Percentiles rank a stretch among this genome's conserved stretches.
Conservation (phyloP, 2,888 invertebrate species). For the Amphipyra berbera region DNA sequence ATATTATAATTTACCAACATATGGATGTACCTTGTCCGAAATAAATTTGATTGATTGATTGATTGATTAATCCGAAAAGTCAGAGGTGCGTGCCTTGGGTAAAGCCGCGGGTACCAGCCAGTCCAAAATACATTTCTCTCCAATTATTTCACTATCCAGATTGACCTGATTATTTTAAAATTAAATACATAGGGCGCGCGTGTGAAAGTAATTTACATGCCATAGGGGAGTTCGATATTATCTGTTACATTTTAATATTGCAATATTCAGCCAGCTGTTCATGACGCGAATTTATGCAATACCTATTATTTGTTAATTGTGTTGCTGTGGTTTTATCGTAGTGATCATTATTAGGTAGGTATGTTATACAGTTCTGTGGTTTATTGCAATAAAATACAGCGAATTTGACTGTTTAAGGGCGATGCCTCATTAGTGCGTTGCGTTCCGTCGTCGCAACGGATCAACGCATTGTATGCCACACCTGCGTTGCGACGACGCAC, state of each 20-base stretch:
- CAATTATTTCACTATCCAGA: conserved; percentile 25
- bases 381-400: background rate
- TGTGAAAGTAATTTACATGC: conserved; percentile 53
- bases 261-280: conserved; percentile 21
- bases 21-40: too few relatives aligned
- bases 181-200: conserved; percentile 42
- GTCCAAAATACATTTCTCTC: conserved; percentile 15
- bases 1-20: too few relatives aligned
- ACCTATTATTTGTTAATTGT: conserved; percentile 36
- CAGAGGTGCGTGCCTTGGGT: too few relatives aligned
- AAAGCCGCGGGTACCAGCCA: too few relatives aligned
- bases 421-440: too few relatives aligned
- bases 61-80: too few relatives aligned
- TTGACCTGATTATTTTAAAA: conserved; percentile 50
- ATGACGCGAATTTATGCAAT: conserved; percentile 12
- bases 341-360: background rate
- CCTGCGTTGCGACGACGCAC: too few relatives aligned
- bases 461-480: too few relatives aligned
- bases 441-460: too few relatives aligned
- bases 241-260: conserved; percentile 52
- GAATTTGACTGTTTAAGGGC: too few relatives aligned
- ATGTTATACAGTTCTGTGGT: background rate
- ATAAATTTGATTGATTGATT: too few relatives aligned
- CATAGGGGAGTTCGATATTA: conserved; percentile 50
- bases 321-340: conserved; percentile 24